Conservation (phyloP, 2,888 invertebrate genomes). For the Orthonychiurus folsomi region DNA sequence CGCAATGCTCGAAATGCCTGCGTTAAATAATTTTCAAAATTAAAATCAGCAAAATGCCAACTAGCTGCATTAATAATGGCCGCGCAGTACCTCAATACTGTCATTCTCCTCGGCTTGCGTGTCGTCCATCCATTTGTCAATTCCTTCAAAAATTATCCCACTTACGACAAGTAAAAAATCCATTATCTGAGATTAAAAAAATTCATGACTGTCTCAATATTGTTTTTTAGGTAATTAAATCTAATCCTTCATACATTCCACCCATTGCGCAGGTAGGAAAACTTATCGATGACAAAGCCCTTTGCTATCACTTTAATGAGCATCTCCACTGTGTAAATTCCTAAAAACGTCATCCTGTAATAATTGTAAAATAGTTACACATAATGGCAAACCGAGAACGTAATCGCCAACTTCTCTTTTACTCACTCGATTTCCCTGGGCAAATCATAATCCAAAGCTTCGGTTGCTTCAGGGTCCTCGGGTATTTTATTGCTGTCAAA, state of each 20-base stretch:
- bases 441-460: not conserved
- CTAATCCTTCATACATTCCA: too few relatives aligned
- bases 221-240: too few relatives aligned
- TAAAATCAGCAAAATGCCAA: slow-evolving; percentile 43
- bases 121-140: too few relatives aligned
- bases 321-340: slow-evolving; percentile 91
- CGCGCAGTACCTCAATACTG: too few relatives aligned
- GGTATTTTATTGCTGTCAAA: slow-evolving; percentile 41
- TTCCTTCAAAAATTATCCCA: slow-evolving; percentile 49
- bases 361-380: slow-evolving; percentile 24
- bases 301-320: slow-evolving; percentile 89
- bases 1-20: slow-evolving; percentile 87
- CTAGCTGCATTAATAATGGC: not conserved
- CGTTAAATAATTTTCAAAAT: too few relatives aligned
- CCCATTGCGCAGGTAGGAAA: slow-evolving; percentile 87
- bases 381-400: not conserved
- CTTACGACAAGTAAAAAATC: not conserved
- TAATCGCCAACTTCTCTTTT: too few relatives aligned
- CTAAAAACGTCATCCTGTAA: slow-evolving; percentile 85
- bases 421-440: not conserved
- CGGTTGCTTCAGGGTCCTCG: not conserved
- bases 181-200: too few relatives aligned
- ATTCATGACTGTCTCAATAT: slow-evolving; percentile 81
- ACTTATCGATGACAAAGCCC: slow-evolving; percentile 88
- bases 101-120: not conserved